These are phyloP conservation scores for Helicoverpa armigera DNA, from an alignment of 1,140 invertebrate species.

Conservation along the genomic window DNA sequence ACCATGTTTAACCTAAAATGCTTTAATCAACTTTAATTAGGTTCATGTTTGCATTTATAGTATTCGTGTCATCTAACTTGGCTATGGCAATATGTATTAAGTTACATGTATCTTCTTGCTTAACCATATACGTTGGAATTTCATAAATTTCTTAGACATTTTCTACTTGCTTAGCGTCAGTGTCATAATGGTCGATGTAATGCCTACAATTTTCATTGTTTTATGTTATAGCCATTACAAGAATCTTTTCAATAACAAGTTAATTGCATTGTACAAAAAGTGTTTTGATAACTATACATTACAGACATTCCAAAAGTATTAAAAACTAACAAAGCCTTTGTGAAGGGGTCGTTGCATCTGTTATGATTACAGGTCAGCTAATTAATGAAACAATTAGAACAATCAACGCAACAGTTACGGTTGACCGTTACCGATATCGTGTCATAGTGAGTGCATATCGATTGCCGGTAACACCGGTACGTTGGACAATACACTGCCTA, in stretches of 20 bases:
- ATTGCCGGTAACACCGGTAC: conserved; percentile 54
- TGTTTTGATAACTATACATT: background rate
- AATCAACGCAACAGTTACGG: conserved; percentile 33
- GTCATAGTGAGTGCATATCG: conserved; percentile 55
- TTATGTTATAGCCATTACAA: too few relatives aligned
- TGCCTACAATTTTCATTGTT: background rate
- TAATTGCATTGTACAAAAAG: background rate
- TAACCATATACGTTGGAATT: conserved; percentile 1
- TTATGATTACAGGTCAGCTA: conserved; percentile 18
- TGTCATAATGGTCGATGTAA: background rate
- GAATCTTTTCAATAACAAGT: too few relatives aligned
- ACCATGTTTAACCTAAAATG: conserved; percentile 39
- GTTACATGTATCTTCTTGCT: background rate
- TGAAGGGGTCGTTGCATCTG: background rate
- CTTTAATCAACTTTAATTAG: conserved; percentile 27
- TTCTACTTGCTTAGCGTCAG: background rate
- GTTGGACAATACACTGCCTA: conserved; percentile 40
- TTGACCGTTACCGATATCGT: conserved; percentile 44
- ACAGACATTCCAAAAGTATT: background rate
- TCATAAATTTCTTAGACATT: background rate
- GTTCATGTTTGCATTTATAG: background rate
- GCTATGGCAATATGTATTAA: conserved; percentile 1
- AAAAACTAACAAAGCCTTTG: background rate
- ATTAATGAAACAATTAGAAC: conserved; percentile 37
- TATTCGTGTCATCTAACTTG: background rate